Evolutionary conservation across 37 sponge, comb jelly and placozoan genomes (phyloP), one percentile per base, ranked within the genome.

Genomic region (Eunapius fragilis): DNA sequence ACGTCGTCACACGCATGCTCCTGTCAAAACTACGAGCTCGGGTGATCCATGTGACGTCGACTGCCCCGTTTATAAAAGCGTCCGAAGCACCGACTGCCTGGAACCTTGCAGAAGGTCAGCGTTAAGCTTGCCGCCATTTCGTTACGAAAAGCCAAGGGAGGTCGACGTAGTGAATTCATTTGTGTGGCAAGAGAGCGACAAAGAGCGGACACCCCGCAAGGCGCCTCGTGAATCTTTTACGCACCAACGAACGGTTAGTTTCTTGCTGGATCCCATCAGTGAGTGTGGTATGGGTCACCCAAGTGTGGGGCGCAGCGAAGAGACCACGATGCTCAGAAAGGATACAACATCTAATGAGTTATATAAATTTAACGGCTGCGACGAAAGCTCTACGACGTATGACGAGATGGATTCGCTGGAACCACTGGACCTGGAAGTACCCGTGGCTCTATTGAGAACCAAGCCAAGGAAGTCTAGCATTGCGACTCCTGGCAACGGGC

Each of bases 391-490:
- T 68, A 32, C 25, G 27, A 25, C 4, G 22, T 17, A 19, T 17
- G 17, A 58, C 58, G 68, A 24, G 7, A 24, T 68, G 27, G 77
- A 83, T 27, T 47, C 47, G 38, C 74, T 35, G 1, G 80, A 22
- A 11, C 71, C 71, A 1, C 37, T n/a, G 6, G 47, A n/a, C 49
- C 33, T 68, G 24, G 69, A 69, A 3, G 69, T 80, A 25, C 81
- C 85, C 0, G 49, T 84, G 17, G 70, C 71, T 32, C 47, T 77
- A 34, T 58, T 85, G n/a, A 85, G 67, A 23, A 82, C 77, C 70
- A 80, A 87, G 41, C 94, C 94, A 71, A 41, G 91, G 17, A 94
- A 91, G 76, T 87, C 94, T 0, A 90, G 84, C 67, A 85, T 94
- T 22, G 87, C 80, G 24, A 32, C 45, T 11, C 75, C 79, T 0